phyloP scores from a whole-genome alignment of 2,113 vertebrate species.

The Gracilinanus agilis region DNA sequence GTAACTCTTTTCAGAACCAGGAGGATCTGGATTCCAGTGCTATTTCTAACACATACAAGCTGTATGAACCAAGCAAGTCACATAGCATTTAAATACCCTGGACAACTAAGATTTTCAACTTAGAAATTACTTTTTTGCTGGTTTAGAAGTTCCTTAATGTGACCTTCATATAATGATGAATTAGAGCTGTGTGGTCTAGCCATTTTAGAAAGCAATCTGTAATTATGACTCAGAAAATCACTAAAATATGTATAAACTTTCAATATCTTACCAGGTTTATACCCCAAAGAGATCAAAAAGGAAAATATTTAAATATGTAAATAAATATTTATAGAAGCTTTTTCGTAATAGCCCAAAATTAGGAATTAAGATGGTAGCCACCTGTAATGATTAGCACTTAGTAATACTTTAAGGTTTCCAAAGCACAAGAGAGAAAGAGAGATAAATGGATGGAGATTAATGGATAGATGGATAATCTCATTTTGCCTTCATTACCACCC shows the following conservation, averaged over 20 bases:
- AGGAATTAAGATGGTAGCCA: too few species aligned
- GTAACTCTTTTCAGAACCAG: not conserved
- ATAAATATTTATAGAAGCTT: too few species aligned
- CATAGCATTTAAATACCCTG: not conserved
- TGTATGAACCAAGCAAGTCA: not conserved
- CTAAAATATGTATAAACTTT: not conserved
- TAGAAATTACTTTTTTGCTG: not conserved
- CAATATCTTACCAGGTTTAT: not conserved
- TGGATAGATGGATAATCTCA: too few species aligned
- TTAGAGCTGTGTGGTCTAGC: fast-evolving
- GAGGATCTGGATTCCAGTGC: not conserved
- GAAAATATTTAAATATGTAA: too few species aligned
- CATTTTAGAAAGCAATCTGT: not conserved
- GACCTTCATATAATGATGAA: not conserved
- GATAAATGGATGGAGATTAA: too few species aligned
- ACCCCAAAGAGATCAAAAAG: not conserved
- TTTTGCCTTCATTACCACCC: not conserved
- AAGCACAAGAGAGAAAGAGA: too few species aligned
- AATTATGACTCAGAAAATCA: not conserved
- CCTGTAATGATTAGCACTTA: too few species aligned
- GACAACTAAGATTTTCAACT: not conserved
- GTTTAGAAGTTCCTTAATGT: not conserved
- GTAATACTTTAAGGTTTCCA: not conserved
- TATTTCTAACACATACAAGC: not conserved
- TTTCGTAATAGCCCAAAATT: too few species aligned